Conservation (phyloP, 2,888 invertebrate genomes). For the Fragum fragum region DNA sequence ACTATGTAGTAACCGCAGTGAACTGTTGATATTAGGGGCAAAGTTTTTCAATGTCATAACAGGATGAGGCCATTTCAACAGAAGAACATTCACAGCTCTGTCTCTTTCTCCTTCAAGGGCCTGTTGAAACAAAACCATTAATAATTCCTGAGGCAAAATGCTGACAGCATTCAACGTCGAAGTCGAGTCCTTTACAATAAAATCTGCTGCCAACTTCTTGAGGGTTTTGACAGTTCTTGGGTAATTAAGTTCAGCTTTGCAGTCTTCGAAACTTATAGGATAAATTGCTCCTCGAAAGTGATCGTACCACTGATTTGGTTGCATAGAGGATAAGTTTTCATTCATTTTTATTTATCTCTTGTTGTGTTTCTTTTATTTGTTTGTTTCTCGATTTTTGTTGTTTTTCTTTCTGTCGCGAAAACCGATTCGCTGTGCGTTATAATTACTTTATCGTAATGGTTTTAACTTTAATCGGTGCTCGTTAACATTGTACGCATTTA, state of each 20-base stretch:
- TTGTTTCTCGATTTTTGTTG: too few species aligned
- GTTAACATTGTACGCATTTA: too few species aligned
- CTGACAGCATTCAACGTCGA: slow-evolving; percentile 69
- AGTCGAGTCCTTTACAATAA: slow-evolving; percentile 78
- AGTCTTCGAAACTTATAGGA: slow-evolving; percentile 72
- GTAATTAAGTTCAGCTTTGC: slow-evolving; percentile 46
- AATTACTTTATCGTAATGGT: not conserved
- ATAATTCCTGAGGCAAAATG: slow-evolving; percentile 75
- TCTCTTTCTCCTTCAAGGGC: slow-evolving; percentile 80
- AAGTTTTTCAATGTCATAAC: slow-evolving; percentile 77
- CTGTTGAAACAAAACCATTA: slow-evolving; percentile 78
- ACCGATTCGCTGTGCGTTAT: not conserved
- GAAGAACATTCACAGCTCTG: slow-evolving; percentile 79
- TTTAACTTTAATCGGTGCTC: not conserved
- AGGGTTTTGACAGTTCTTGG: slow-evolving; percentile 68
- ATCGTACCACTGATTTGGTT: slow-evolving; percentile 76
- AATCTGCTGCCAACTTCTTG: slow-evolving; percentile 76
- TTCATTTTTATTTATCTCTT: too few species aligned
- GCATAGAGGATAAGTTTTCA: slow-evolving; percentile 53
- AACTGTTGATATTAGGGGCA: slow-evolving; percentile 79
- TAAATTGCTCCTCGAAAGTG: slow-evolving; percentile 81
- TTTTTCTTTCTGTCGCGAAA: not conserved
- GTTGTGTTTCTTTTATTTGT: too few species aligned
- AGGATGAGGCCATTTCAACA: slow-evolving; percentile 81
- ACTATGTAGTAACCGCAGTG: slow-evolving; percentile 77